These are phyloP conservation scores for Azorinus chamasolen DNA, from an alignment of 2,888 invertebrate species.

Conservation along the genomic window DNA sequence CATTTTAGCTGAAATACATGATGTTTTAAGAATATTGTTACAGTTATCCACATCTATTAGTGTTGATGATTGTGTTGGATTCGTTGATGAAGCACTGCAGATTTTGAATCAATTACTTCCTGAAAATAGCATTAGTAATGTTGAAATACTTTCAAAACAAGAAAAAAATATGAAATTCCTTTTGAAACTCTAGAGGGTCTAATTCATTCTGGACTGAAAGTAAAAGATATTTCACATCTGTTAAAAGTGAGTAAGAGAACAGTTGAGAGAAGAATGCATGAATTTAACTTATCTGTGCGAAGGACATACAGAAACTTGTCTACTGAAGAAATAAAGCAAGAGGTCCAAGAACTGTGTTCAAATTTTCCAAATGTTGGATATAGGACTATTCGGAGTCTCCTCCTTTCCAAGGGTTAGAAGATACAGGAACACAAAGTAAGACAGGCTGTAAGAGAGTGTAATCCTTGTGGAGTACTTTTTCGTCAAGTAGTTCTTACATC, in stretches of 20 bases:
- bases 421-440: slow-evolving; percentile 17
- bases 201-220: slow-evolving; percentile 27
- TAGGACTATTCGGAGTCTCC: slow-evolving; percentile 32
- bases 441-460: slow-evolving; percentile 23
- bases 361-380: slow-evolving; percentile 30
- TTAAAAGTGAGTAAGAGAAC: slow-evolving; percentile 36
- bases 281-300: slow-evolving; percentile 15
- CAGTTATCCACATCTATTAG: slow-evolving; percentile 21
- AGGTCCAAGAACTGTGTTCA: slow-evolving; percentile 19
- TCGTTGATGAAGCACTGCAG: slow-evolving; percentile 25
- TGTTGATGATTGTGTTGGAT: slow-evolving; percentile 9
- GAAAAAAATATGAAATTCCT: slow-evolving; percentile 37
- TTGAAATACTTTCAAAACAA: slow-evolving; percentile 9
- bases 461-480: slow-evolving; percentile 31
- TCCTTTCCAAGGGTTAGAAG: slow-evolving; percentile 17
- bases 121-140: slow-evolving; percentile 7
- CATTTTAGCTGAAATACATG: slow-evolving; percentile 20
- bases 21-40: slow-evolving; percentile 15
- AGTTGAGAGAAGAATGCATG: slow-evolving; percentile 38
- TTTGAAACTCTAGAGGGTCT: slow-evolving; percentile 27
- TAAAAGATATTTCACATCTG: too few species aligned
- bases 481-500: slow-evolving; percentile 27
- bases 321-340: slow-evolving; percentile 8
- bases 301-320: slow-evolving; percentile 31
- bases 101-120: slow-evolving; percentile 3